Percentiles rank a stretch among this genome's conserved stretches.
Evolutionary conservation across 2,888 invertebrate species (phyloP).

Genomic region (Ernsta delagoae): DNA sequence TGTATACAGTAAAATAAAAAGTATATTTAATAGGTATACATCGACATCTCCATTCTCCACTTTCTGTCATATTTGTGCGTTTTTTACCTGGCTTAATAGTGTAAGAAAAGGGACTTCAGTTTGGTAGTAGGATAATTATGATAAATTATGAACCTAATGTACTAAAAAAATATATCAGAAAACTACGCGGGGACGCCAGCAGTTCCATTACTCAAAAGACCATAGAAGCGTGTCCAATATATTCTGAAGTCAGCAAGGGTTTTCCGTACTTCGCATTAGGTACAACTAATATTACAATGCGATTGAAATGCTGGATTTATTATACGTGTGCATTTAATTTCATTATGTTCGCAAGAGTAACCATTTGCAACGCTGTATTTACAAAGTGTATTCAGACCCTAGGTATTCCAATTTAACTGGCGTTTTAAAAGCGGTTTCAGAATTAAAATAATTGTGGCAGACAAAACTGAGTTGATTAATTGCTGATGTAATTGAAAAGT

Average conservation of each 20-base stretch:
- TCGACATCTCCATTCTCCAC: no score
- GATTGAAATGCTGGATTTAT: constrained; percentile 2
- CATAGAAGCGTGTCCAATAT: neutral
- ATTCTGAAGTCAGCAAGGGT: neutral
- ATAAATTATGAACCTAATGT: no score
- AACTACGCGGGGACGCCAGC: neutral
- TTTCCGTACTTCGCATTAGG: neutral
- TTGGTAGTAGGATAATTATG: no score
- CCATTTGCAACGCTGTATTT: neutral
- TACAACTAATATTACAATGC: neutral
- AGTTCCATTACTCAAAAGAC: neutral
- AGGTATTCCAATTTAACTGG: neutral
- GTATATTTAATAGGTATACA: no score
- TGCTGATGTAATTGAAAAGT: neutral
- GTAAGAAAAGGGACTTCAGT: no score
- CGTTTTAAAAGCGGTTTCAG: constrained; percentile 5
- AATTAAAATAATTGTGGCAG: neutral
- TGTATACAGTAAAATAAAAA: no score
- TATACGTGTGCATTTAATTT: constrained; percentile 1
- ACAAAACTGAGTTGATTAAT: neutral
- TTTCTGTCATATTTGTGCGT: no score
- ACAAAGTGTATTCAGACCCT: neutral
- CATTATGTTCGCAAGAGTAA: constrained; percentile 5
- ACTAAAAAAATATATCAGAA: no score
- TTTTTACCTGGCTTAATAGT: no score